Conservation (phyloP, 2,113 vertebrate genomes). For the Neogale vison region DNA sequence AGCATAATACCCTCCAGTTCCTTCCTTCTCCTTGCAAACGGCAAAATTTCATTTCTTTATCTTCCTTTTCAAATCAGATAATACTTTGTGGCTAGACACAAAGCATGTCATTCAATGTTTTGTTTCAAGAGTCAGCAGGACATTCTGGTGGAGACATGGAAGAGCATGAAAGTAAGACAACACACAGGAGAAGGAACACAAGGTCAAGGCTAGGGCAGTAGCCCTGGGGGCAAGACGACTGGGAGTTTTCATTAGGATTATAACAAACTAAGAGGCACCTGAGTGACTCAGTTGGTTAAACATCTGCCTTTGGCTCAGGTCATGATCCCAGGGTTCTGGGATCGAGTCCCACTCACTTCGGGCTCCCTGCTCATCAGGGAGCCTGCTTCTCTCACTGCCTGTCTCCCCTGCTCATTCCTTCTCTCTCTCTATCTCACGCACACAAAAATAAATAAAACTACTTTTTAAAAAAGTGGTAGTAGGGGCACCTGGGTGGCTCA, state of each 20-base stretch:
- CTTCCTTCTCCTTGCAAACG: neutral
- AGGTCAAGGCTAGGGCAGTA: neutral
- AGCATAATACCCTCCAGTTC: neutral
- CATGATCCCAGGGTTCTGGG: too few relatives aligned
- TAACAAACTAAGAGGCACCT: neutral
- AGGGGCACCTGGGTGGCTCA: too few relatives aligned
- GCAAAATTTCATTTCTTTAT: neutral
- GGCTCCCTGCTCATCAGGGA: too few relatives aligned
- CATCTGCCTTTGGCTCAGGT: neutral
- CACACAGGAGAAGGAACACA: neutral
- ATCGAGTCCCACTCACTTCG: too few relatives aligned
- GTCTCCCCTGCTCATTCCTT: too few relatives aligned
- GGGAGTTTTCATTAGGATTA: neutral
- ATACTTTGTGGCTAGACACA: neutral
- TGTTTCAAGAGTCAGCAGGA: neutral
- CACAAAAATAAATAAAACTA: too few relatives aligned
- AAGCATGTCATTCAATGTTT: neutral
- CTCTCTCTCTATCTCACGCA: too few relatives aligned
- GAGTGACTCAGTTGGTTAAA: neutral
- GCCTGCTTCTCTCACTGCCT: too few relatives aligned
- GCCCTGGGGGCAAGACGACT: neutral
- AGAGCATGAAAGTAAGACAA: neutral
- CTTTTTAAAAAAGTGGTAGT: neutral
- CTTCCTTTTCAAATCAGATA: neutral
- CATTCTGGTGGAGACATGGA: neutral